These are phyloP conservation scores for Crocidura indochinensis DNA, from an alignment of 2,797 vertebrate species.

Conservation along the genomic window DNA sequence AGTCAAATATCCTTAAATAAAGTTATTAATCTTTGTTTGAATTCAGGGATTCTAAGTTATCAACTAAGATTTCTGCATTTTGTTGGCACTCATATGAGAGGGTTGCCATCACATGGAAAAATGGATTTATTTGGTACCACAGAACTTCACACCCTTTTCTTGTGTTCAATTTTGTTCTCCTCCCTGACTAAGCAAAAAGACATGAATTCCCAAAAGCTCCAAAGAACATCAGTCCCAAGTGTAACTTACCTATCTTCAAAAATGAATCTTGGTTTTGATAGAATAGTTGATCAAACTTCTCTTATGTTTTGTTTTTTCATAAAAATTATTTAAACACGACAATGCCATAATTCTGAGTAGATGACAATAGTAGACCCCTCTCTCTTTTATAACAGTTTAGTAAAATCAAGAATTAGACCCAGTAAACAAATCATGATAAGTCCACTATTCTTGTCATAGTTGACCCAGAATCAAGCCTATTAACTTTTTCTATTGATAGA, in stretches of 20 bases:
- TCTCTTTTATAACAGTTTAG: neutral
- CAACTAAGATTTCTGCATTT: neutral
- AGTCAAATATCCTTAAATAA: conserved; percentile 38
- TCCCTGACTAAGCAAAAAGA: neutral
- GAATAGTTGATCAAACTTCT: neutral
- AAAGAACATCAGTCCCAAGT: neutral
- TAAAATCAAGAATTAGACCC: neutral
- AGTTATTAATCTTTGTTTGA: conserved; percentile 37
- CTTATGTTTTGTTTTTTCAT: neutral
- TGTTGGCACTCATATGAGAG: conserved; percentile 6
- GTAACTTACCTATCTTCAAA: neutral
- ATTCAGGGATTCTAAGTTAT: neutral
- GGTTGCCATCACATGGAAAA: neutral
- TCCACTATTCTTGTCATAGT: neutral
- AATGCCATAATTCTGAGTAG: neutral
- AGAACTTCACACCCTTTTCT: neutral
- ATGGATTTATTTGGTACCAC: neutral
- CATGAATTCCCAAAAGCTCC: neutral
- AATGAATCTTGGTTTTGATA: conserved; percentile 45
- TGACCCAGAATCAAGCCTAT: neutral
- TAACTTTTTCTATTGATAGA: neutral
- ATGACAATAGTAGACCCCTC: neutral
- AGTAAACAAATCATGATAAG: neutral
- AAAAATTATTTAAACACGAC: neutral
- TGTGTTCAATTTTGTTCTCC: neutral